Evolutionary conservation across 1,140 invertebrate species (phyloP).

Genomic region (Pseudomyrmex concolor): DNA sequence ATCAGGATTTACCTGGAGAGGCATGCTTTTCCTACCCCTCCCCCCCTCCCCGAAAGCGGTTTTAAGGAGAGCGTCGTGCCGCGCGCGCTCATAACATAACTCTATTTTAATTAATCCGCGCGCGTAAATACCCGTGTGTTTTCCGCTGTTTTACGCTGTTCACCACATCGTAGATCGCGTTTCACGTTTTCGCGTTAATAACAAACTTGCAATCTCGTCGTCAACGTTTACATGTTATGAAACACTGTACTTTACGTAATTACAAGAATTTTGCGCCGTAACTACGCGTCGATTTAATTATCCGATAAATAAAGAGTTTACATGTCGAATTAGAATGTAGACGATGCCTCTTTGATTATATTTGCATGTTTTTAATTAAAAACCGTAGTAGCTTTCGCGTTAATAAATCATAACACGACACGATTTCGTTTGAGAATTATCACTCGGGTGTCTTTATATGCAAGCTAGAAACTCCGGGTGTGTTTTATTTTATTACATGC

Average conservation of each 20-base stretch:
- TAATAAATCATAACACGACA: background rate
- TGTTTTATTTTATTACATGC: background rate
- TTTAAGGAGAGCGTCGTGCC: constrained; percentile 39
- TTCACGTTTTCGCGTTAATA: constrained; percentile 22
- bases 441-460: background rate
- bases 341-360: too few species aligned
- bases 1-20: constrained; percentile 29
- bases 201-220: background rate
- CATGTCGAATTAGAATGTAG: background rate
- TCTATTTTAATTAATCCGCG: constrained; percentile 56
- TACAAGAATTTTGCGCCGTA: background rate
- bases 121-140: constrained; percentile 19
- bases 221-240: constrained; percentile 15
- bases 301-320: background rate
- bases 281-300: background rate
- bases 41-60: background rate
- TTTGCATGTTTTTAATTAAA: background rate
- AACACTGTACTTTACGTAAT: constrained; percentile 19
- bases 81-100: constrained; percentile 18
- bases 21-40: background rate
- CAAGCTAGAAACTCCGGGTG: too few species aligned
- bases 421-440: constrained; percentile 1
- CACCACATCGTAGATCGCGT: background rate
- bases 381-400: background rate
- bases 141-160: constrained; percentile 9